Base-by-base conservation (phyloP, 2,797 vertebrate species). In the Siniperca undulata region DNA sequence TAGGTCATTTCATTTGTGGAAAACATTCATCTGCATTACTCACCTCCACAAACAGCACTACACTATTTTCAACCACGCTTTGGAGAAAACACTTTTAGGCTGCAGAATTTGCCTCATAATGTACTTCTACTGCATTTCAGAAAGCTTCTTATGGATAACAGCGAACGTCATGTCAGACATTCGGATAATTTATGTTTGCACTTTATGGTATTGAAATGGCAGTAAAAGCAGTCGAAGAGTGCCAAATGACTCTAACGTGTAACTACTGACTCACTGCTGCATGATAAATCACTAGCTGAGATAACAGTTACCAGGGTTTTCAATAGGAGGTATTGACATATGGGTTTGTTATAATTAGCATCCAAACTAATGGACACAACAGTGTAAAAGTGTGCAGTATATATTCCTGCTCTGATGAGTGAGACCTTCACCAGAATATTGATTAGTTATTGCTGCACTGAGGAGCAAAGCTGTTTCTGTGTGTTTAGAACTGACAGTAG, bases 181-280 rank as follows among this genome's bases (percentile, higher is more conserved):
- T 83, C 2, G 13, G 50, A 75, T 84, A 55, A 80, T 72, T 76
- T 52, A 38, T 77, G 61, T 82, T 77, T 77, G 40, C 34, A 46
- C 77, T 84, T 81, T 19, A 84, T 67, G 73, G 52, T 12, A 42
- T 85, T 91, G 78, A 79, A 88, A 75, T 74, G 64, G 70, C 48
- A 59, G 38, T 74, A 82, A 78, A 86, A 66, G 79, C 72, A 53
- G 38, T 11, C 27, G 19, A 72, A 44, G 78, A 78, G 56, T 36
- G 42, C 27, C 22, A 76, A 82, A 81, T 74, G 75, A 75, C 53
- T 74, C 7, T 1, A 2, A 68, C 58, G 48, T 20, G 72, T 68
- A 80, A 65, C 70, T 69, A 46, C 58, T 48, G 55, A 40, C 44
- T 59, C 68, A 27, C 20, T 10, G 38, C 78, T 74, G 44, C 24